A percentile compares a stretch with the other conserved stretches of the same genome.
Evolutionary conservation across 2,888 invertebrate genomes (phyloP).

Genomic region (Dryobota labecula): DNA sequence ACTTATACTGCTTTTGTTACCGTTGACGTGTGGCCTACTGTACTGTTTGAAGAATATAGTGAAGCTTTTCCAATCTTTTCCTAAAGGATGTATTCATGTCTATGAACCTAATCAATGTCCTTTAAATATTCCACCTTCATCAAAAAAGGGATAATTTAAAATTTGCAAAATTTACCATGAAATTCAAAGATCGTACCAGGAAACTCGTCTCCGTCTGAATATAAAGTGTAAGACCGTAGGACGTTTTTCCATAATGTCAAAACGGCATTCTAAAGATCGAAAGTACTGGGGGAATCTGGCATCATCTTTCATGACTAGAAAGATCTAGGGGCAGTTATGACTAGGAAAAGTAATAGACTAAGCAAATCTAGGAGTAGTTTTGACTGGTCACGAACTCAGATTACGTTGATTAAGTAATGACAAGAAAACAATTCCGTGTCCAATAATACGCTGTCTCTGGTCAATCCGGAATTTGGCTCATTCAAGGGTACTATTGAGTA

Average conservation of each 20-base stretch:
- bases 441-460: too few species aligned
- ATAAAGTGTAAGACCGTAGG: not conserved
- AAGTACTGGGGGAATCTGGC: not conserved
- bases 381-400: too few species aligned
- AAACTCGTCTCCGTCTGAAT: not conserved
- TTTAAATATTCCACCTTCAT: slow-evolving; percentile 24
- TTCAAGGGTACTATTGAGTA: too few species aligned
- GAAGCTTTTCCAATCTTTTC: not conserved
- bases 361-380: not conserved
- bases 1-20: not conserved
- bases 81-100: not conserved
- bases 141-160: slow-evolving; percentile 29
- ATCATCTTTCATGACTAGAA: not conserved
- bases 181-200: slow-evolving; percentile 9
- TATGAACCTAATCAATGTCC: slow-evolving; percentile 3
- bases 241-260: not conserved
- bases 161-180: slow-evolving; percentile 15
- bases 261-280: slow-evolving; percentile 2
- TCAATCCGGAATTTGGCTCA: too few species aligned
- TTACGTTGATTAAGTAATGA: too few species aligned
- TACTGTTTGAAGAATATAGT: not conserved
- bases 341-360: not conserved
- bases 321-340: too few species aligned
- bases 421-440: too few species aligned
- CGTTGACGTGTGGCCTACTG: not conserved